Evolutionary conservation across 2,888 invertebrate species (phyloP), one percentile per base, ranked within the genome.

Genomic region (Cephus rjabovi): DNA sequence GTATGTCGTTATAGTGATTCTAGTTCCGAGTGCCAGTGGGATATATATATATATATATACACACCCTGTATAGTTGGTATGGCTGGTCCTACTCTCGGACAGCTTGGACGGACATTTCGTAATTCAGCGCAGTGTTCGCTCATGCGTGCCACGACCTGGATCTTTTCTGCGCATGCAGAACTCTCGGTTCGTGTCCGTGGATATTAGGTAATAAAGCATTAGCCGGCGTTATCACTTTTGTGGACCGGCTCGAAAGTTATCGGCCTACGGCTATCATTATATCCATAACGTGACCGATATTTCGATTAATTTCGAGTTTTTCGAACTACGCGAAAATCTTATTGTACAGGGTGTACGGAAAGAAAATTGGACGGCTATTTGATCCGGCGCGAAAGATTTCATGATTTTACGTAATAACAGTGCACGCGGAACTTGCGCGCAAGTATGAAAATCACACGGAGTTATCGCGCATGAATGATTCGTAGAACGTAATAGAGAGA

Each of bases 141-240:
- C 90, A 90, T 90, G 90, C 90, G 89, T 90, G 83, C 86, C 86
- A 86, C 90, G 90, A 90, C 90, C 89, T 90, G 88, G 83, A 90
- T 90, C 90, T 89, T 88, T 86, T 87, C 86, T 86, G 83, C 86
- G 82, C 83, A 81, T 81, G 81, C 81, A 81, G 69, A 81, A 81
- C 83, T 81, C 78, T 78, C 79, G 77, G 9, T 30, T 71, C 15
- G 12, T 40, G 71, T 37, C 15, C 11, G 23, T 33, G 30, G 71
- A 76, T 77, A 81, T 80, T 81, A 81, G 80, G 76, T 80, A 81
- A 79, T 69, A 76, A 69, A 71, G 23, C 71, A 34, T 31, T 71
- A 30, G 23, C 71, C 71, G 71, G 71, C 71, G 71, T 71, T 71
- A 71, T 71, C 71, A 71, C 71, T 34, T 31, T 31, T 3, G 71